Base-by-base conservation (phyloP, 2,113 vertebrate species). In the Micromys minutus region DNA sequence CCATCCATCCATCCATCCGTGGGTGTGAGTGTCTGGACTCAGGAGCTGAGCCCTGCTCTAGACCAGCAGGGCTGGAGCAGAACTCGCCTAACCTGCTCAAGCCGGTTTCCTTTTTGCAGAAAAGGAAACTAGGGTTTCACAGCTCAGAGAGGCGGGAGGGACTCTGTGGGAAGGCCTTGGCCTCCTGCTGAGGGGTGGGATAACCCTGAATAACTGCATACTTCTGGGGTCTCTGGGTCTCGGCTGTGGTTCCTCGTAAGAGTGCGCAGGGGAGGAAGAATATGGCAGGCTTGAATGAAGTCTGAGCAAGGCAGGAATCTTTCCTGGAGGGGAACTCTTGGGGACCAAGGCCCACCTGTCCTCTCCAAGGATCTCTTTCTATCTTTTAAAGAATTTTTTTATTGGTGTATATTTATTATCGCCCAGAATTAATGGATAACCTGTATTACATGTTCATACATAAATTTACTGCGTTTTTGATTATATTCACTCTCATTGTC, bases 71-170 rank as follows among this genome's bases (percentile, higher is more conserved):
- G 61, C 1, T 9, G 16, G 1, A 21, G 61, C 59, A 19, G 42
- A 45, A 52, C 39, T 89, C 6, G 2, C 59, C 50, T 29, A 22
- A 11, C 69, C n/a, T 17, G 19, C n/a, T n/a, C 8, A 36, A 52
- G 55, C 63, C 39, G 39, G 61, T 63, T 76, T 80, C 75, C 85
- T 92, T 34, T 57, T 95, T 63, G 55, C 17, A 74, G n/a, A 24
- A 81, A 19, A 12, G 31, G 84, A 50, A 36, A 17, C 55, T 19
- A 24, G 21, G 5, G 42, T 59, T 47, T 22, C 5, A 5, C 15
- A 36, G 13, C 5, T 3, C 5, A 31, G 87, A 75, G 77, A 11
- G 31, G 63, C 3, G 3, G 29, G 36, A 76, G 71, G 55, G 47
- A 15, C 34, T 2, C 0, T 61, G 47, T 36, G 4, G 83, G 4